Conservation (phyloP, 1,140 invertebrate species). For the Argopecten irradians region DNA sequence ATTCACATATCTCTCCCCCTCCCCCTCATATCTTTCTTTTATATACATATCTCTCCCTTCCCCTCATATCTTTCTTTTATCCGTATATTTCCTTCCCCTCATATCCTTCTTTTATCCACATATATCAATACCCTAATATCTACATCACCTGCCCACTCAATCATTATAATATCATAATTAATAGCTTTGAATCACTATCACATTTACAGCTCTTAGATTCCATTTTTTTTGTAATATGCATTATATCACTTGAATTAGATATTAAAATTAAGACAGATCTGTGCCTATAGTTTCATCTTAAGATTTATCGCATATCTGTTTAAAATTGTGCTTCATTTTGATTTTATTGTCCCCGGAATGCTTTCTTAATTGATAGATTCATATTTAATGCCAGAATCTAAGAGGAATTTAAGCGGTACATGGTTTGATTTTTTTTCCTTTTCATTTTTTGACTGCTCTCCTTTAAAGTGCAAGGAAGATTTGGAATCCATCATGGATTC, state of each 20-base stretch:
- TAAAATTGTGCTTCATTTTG: background rate
- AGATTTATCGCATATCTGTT: background rate
- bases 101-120: background rate
- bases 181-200: background rate
- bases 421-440: background rate
- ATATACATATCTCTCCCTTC: background rate
- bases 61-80: background rate
- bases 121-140: background rate
- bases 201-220: background rate
- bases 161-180: no score
- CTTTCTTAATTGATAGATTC: background rate
- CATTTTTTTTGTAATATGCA: no score
- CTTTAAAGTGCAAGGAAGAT: background rate
- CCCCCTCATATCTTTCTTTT: background rate
- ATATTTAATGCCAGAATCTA: background rate
- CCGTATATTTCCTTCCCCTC: background rate
- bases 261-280: background rate
- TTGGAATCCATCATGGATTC: background rate
- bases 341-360: background rate
- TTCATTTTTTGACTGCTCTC: background rate
- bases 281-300: background rate
- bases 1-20: background rate
- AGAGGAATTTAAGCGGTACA: background rate
- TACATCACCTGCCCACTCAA: background rate
- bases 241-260: no score